Evolutionary conservation across 2,113 vertebrate species (phyloP).

Genomic region (Eulemur rufifrons): DNA sequence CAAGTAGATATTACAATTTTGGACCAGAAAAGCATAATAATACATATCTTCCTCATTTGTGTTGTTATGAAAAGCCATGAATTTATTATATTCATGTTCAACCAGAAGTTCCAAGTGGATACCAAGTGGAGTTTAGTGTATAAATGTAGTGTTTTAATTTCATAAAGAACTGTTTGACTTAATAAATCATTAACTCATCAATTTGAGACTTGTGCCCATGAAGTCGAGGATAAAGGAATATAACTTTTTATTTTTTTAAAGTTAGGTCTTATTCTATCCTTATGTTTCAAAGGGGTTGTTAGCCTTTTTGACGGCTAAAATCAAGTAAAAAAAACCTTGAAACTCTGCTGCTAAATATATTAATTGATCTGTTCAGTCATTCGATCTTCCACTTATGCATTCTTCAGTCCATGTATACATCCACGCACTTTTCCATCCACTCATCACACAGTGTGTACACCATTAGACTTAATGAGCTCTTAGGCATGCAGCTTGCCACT

Average conservation of each 20-base stretch:
- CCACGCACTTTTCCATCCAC: neutral
- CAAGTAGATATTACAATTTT: neutral
- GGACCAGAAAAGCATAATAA: neutral
- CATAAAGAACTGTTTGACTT: neutral
- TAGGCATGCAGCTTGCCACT: neutral
- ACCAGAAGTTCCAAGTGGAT: neutral
- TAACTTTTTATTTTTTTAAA: neutral
- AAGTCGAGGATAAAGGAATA: neutral
- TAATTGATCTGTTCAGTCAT: neutral
- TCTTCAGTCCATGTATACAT: neutral
- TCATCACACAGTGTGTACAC: neutral
- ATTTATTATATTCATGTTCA: neutral
- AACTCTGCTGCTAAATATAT: neutral
- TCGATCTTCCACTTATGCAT: neutral
- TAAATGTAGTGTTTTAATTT: neutral
- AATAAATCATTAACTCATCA: neutral
- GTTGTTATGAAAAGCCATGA: neutral
- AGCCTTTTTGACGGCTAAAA: slow-evolving; percentile 3
- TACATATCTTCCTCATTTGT: neutral
- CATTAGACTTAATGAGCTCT: neutral
- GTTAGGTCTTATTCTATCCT: neutral
- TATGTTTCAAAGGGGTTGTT: neutral
- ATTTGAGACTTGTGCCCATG: neutral
- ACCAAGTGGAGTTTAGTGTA: neutral
- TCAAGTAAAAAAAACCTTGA: neutral